phyloP scores from a whole-genome alignment of 2,888 invertebrate genomes.

The Dasysyrphus albostriatus region DNA sequence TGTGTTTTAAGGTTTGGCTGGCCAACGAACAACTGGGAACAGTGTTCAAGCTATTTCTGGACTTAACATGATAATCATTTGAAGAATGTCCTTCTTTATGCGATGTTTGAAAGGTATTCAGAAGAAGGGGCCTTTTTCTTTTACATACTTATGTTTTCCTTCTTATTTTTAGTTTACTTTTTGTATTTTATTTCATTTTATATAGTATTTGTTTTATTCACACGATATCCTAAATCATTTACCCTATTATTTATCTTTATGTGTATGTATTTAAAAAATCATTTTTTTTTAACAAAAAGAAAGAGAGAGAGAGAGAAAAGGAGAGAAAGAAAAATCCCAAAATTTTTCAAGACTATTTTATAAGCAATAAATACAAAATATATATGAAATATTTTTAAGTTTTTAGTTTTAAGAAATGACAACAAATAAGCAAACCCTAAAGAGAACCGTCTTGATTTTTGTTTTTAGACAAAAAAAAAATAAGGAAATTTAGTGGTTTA shows the following conservation, averaged over 20 bases:
- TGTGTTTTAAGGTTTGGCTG: not conserved
- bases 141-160: not conserved
- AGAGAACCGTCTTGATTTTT: slow-evolving; percentile 10
- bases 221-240: not conserved
- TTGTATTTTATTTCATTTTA: not conserved
- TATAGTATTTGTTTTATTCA: not conserved
- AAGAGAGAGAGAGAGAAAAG: slow-evolving; percentile 26
- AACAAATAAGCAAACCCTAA: slow-evolving; percentile 6
- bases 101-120: not conserved
- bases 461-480: not conserved
- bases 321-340: not conserved
- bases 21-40: not conserved
- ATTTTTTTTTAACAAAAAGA: slow-evolving; percentile 11
- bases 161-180: not conserved
- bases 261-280: not conserved
- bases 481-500: not conserved
- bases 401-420: slow-evolving; percentile 39
- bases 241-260: slow-evolving; percentile 23
- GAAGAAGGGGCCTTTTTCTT: not conserved
- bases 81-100: not conserved
- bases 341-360: slow-evolving; percentile 38
- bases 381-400: slow-evolving; percentile 52
- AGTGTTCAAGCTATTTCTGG: not conserved
- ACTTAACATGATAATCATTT: not conserved
- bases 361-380: slow-evolving; percentile 55